phyloP scores from a whole-genome alignment of 2,797 vertebrate species.

The Rhyacichthys aspro region DNA sequence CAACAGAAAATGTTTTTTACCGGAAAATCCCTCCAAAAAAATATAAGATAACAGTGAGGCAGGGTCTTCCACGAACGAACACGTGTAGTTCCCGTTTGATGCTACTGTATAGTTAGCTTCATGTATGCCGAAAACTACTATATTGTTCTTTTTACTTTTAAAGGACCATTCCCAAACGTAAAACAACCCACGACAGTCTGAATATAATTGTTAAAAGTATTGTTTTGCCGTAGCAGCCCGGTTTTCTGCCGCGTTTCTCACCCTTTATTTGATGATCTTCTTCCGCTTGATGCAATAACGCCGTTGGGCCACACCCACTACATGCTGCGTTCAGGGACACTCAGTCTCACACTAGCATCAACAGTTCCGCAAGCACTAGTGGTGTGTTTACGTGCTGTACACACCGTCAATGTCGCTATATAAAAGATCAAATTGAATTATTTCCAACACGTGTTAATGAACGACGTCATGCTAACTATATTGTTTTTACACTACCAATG shows the following conservation, averaged over 20 bases:
- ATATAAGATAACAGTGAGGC: not conserved
- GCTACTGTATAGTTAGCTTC: not conserved
- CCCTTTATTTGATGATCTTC: not conserved
- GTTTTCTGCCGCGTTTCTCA: too few relatives aligned
- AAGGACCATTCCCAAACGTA: not conserved
- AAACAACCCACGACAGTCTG: not conserved
- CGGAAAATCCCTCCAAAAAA: not conserved
- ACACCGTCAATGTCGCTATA: too few relatives aligned
- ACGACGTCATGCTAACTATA: too few relatives aligned
- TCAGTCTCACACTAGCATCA: not conserved
- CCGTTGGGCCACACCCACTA: slow-evolving; percentile 1
- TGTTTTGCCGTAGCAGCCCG: too few relatives aligned
- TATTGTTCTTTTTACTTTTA: not conserved
- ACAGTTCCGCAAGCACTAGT: too few relatives aligned
- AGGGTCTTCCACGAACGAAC: not conserved
- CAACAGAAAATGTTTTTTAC: not conserved
- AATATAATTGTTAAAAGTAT: too few relatives aligned
- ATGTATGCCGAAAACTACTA: too few relatives aligned
- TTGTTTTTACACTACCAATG: not conserved
- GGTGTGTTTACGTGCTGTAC: too few relatives aligned
- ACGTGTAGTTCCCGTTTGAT: slow-evolving; percentile 9
- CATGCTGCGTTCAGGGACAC: slow-evolving; percentile 21
- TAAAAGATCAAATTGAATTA: too few relatives aligned
- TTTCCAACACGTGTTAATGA: slow-evolving; percentile 5
- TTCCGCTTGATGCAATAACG: slow-evolving; percentile 46